These are phyloP conservation scores for Larimichthys polyactis DNA, from an alignment of 2,113 vertebrate genomes.

Conservation along the genomic window DNA sequence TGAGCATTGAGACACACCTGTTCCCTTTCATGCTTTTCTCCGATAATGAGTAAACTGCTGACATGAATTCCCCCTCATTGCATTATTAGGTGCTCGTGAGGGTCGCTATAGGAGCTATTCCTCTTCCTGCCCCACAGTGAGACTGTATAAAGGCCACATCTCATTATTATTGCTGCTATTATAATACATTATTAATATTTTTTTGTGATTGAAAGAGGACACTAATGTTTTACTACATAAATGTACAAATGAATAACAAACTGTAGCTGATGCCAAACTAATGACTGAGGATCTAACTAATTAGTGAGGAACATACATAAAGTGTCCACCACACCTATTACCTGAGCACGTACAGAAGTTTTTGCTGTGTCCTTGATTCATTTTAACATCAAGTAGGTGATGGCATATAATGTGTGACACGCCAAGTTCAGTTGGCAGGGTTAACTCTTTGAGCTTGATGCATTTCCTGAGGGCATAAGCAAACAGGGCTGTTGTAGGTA, in stretches of 20 bases:
- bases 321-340: neutral
- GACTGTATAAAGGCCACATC: neutral
- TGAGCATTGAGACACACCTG: constrained; percentile 34
- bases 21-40: constrained; percentile 42
- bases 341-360: neutral
- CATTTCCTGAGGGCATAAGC: constrained; percentile 52
- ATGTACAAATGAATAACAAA: constrained; percentile 8
- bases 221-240: neutral
- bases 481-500: constrained; percentile 55
- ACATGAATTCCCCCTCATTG: constrained; percentile 35
- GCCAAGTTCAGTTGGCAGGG: constrained; percentile 53
- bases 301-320: neutral
- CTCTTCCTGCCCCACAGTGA: no score
- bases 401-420: constrained; percentile 39
- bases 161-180: neutral
- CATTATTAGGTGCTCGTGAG: constrained; percentile 16
- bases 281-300: neutral
- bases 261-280: neutral
- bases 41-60: constrained; percentile 53
- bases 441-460: constrained; percentile 63
- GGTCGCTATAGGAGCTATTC: neutral
- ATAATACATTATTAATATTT: neutral
- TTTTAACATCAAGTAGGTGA: constrained; percentile 15
- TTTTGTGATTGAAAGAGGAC: neutral
- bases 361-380: constrained; percentile 28